Evolutionary conservation across 2,797 vertebrate genomes (phyloP).

Genomic region (Dermochelys coriacea): DNA sequence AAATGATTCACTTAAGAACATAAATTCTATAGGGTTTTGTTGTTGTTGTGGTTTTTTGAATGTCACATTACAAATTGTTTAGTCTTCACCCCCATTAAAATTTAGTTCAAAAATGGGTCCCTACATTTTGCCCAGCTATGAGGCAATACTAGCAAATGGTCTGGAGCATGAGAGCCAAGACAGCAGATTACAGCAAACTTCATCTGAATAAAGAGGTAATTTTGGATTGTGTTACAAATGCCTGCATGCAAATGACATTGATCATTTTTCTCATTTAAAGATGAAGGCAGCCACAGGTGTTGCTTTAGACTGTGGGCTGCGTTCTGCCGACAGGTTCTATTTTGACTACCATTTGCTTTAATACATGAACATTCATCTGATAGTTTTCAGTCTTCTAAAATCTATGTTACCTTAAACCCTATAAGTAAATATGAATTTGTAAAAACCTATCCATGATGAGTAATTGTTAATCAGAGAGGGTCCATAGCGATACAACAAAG

Average conservation of each 20-base stretch:
- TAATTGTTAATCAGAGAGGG: slow-evolving; percentile 23
- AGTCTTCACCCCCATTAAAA: not conserved
- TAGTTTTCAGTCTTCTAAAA: not conserved
- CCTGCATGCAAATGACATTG: not conserved
- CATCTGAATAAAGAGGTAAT: slow-evolving; percentile 13
- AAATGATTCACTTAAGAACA: not conserved
- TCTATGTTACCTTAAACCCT: not conserved
- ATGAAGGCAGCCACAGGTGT: not conserved
- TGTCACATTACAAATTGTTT: not conserved
- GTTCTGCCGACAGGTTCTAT: not conserved
- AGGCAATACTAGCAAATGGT: slow-evolving; percentile 1
- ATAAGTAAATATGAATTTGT: not conserved
- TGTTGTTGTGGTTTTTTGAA: slow-evolving; percentile 1
- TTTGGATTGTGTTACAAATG: slow-evolving; percentile 38
- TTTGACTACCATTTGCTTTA: slow-evolving; percentile 16
- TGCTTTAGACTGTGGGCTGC: not conserved
- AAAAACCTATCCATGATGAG: not conserved
- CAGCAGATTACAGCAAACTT: slow-evolving; percentile 16
- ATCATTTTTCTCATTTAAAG: not conserved
- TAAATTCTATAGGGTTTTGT: not conserved
- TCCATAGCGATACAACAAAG: not conserved
- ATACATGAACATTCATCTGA: not conserved
- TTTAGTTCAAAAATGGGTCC: slow-evolving; percentile 32
- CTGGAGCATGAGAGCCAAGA: slow-evolving; percentile 21
- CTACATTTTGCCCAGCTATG: not conserved